Evolutionary conservation across 2,797 vertebrate species (phyloP), one percentile per base, ranked within the genome.

Genomic region (Numenius phaeopus): DNA sequence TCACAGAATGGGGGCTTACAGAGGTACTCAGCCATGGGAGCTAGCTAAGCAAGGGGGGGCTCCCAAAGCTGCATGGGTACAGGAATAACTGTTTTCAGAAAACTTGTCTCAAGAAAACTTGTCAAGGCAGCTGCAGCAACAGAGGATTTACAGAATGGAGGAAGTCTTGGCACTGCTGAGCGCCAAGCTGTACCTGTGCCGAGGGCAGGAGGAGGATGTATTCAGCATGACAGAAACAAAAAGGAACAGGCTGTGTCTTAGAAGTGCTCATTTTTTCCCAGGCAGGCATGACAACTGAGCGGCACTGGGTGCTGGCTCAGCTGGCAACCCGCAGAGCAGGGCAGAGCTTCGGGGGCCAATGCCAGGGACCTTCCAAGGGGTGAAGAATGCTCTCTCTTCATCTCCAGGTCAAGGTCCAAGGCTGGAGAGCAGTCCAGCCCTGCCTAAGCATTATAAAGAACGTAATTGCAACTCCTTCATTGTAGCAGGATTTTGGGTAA

Each of bases 401-500:
- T 16, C 11, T 62, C 34, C 29, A 27, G 10, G 0, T 32, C 15
- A 62, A 79, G 10, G 12, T 27, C 57, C 26, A 72, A 57, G 20
- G 15, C 58, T 40, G 67, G 57, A 34, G 5, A 37, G 13, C 37
- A 55, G 22, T 17, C n/a, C n/a, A 66, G 49, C 34, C 14, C 42
- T 64, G 34, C 21, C 29, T 42, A 49, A 59, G 24, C 0, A 0
- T 61, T 47, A 5, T 14, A 11, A 64, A 44, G n/a, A 64, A 52
- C 11, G 15, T 11, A 76, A 10, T 14, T 54, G 19, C 21, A 81
- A 16, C 16, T 71, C 15, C n/a, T 76, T 67, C 17, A 6, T 20
- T 64, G 13, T 9, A 75, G 10, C n/a, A 37, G 7, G 10, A 24
- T 57, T 93, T 91, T 3, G 24, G 15, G 14, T 64, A 72, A 75